Conservation (phyloP, 1,140 invertebrate genomes). For the Lysiphlebus fabarum region DNA sequence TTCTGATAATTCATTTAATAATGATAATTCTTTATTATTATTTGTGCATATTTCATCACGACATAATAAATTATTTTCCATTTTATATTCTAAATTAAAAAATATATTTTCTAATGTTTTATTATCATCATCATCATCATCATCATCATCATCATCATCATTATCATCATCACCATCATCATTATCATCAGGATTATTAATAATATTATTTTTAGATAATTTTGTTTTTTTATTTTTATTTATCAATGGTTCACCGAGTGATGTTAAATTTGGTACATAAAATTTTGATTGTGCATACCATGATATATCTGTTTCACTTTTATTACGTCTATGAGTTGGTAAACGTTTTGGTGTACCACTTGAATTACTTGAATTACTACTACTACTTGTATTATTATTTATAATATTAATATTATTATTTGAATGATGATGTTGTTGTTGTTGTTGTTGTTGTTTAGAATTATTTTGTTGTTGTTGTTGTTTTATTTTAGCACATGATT, state of each 20-base stretch:
- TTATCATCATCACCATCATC: constrained; percentile 27
- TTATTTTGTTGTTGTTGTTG: constrained; percentile 44
- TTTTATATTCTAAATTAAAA: constrained; percentile 83
- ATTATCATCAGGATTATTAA: no score
- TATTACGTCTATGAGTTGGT: constrained; percentile 63
- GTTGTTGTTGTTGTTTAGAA: constrained; percentile 51
- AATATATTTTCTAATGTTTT: constrained; percentile 70
- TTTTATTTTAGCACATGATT: constrained; percentile 65
- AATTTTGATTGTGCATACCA: constrained; percentile 60
- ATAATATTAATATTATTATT: no score
- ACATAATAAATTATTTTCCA: constrained; percentile 75
- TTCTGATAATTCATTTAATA: constrained; percentile 80
- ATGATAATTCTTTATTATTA: constrained; percentile 66
- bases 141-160: constrained; percentile 35
- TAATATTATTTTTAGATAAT: no score
- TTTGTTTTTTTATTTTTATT: constrained; percentile 16
- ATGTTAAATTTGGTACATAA: constrained; percentile 50
- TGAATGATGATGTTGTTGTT: not conserved
- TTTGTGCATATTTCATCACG: constrained; percentile 67
- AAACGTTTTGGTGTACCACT: constrained; percentile 55
- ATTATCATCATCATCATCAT: no score
- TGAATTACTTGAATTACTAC: constrained; percentile 47
- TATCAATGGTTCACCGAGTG: constrained; percentile 43
- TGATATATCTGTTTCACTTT: constrained; percentile 68
- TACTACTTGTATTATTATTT: constrained; percentile 31